Evolutionary conservation across 2,797 vertebrate genomes (phyloP).

Genomic region (Rhynchotus rufescens): DNA sequence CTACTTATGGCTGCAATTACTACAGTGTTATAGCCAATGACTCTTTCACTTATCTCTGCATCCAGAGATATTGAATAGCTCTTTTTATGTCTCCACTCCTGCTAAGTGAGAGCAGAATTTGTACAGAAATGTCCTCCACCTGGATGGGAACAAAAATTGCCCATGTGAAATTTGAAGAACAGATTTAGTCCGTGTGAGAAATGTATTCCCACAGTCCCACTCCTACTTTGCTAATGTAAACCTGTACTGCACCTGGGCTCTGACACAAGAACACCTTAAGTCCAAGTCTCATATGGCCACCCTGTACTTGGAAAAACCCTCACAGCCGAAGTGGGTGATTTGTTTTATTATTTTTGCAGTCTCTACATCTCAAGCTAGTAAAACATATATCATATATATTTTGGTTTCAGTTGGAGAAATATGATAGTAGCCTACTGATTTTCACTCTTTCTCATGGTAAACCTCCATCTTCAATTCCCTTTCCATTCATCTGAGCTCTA

Average conservation of each 20-base stretch:
- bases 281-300: background rate
- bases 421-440: background rate
- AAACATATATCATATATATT: background rate
- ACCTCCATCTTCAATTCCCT: background rate
- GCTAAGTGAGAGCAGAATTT: slow-evolving; percentile 69
- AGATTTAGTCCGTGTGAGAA: slow-evolving; percentile 28
- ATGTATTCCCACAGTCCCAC: background rate
- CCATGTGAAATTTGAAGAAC: slow-evolving; percentile 45
- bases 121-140: slow-evolving; percentile 56
- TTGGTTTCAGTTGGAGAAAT: background rate
- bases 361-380: background rate
- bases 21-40: slow-evolving; percentile 72
- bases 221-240: background rate
- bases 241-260: background rate
- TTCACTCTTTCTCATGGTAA: background rate
- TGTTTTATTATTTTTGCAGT: background rate
- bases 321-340: background rate
- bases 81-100: slow-evolving; percentile 78
- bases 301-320: background rate
- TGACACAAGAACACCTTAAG: background rate
- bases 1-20: slow-evolving; percentile 76
- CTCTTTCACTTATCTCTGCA: slow-evolving; percentile 82
- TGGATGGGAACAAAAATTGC: slow-evolving; percentile 23
- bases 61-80: slow-evolving; percentile 71
- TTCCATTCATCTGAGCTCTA: background rate